Conservation (phyloP, 1,140 invertebrate species). For the Drosophila cardini region DNA sequence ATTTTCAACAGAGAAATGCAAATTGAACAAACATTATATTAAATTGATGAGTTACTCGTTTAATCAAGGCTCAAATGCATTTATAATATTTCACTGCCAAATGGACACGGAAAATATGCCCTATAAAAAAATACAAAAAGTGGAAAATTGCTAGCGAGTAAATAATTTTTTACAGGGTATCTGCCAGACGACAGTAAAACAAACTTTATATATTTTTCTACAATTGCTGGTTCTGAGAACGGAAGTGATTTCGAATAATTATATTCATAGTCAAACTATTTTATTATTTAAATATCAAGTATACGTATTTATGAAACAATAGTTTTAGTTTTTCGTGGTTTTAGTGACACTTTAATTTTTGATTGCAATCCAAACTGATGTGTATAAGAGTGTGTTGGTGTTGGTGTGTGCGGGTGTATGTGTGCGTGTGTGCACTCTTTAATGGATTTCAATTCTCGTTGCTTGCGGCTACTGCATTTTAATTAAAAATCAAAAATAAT, state of each 20-base stretch:
- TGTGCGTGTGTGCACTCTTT: conserved; percentile 3
- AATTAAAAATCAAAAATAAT: conserved; percentile 75
- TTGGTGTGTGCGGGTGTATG: not conserved
- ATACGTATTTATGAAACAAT: not conserved
- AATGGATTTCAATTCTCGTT: conserved; percentile 38
- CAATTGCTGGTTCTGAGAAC: not conserved
- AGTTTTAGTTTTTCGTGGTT: conserved; percentile 30
- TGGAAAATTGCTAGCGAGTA: not conserved
- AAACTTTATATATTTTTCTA: not conserved
- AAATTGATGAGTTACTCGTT: conserved; percentile 62
- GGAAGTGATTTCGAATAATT: conserved; percentile 24
- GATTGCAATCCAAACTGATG: conserved; percentile 15
- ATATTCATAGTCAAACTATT: conserved; percentile 35
- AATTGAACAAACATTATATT: conserved; percentile 33
- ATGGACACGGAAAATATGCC: not conserved
- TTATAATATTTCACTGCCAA: conserved; percentile 30
- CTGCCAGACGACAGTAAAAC: not conserved
- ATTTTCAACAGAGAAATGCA: conserved; percentile 52
- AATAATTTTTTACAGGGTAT: not conserved
- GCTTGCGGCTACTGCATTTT: conserved; percentile 55
- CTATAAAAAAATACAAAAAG: not conserved
- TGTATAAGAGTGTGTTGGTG: too few relatives aligned
- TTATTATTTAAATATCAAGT: conserved; percentile 14
- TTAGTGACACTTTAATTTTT: conserved; percentile 40
- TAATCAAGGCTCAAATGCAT: conserved; percentile 63